Evolutionary conservation across 2,113 vertebrate species (phyloP), one percentile per base, ranked within the genome.

Genomic region (Salvelinus fontinalis): DNA sequence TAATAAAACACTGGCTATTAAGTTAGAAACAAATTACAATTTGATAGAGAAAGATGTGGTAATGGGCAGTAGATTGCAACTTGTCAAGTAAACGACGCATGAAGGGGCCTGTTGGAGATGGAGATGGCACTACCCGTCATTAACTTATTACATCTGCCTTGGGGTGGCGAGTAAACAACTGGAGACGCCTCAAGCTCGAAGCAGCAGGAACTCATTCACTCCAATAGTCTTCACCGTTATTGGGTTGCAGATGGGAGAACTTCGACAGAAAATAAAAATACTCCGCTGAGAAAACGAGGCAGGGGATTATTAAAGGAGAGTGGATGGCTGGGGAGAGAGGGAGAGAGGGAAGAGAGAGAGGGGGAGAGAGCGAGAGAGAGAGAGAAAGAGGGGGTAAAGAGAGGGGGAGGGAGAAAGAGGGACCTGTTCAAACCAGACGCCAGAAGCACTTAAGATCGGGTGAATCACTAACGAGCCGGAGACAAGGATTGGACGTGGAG

Each of bases 81-180:
- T 72, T 67, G 84, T 85, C 88, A 86, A 73, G 75, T 83, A 89
- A 91, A 93, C 72, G 87, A 90, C 67, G 80, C 39, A 44, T 44
- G 39, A 44, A 44, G 39, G 86, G 89, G 86, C 79, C 80, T 84
- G 89, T 88, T 44, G 39, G 39, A 44, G 39, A 44, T 44, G 39
- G 39, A 44, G 39, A 44, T 44, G 90, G 89, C 91, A 84, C 86
- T 88, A 81, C 85, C 84, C 85, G 71, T 91, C 88, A 88, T 93
- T 92, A 90, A 44, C 39, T 44, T 89, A 91, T 93, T 89, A 90
- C 88, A 91, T 90, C 86, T 84, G 82, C 89, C 89, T 89, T 3
- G 85, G 39, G 39, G 39, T 9, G 9, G 39, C 70, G 20, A 83
- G 89, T 88, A 89, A 93, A 93, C 91, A 93, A 86, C 86, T 87